Percentiles rank a stretch among this genome's conserved stretches.
Conservation (phyloP, 2,888 invertebrate species). For the Volucella inflata region DNA sequence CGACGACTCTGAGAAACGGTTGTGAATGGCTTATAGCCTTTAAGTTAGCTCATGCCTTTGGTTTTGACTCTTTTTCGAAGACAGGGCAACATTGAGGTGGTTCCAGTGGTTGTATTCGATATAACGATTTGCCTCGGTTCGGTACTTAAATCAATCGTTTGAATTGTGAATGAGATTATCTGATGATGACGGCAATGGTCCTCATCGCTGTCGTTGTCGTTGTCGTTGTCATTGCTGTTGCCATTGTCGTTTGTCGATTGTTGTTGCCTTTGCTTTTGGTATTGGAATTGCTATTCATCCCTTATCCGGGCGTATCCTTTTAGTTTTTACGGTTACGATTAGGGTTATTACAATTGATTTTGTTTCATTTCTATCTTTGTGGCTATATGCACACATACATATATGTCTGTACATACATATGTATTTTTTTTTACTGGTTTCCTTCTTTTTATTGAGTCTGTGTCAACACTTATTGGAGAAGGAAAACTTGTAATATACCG, state of each 20-base stretch:
- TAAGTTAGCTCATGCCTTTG: not conserved
- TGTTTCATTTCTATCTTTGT: conserved; percentile 65
- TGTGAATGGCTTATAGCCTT: not conserved
- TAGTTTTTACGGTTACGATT: conserved; percentile 74
- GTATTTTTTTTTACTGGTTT: conserved; percentile 3
- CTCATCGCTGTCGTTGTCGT: conserved; percentile 38
- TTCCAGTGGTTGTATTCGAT: conserved; percentile 50
- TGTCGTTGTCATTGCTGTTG: conserved; percentile 20
- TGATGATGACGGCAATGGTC: conserved; percentile 75
- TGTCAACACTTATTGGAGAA: conserved; percentile 69
- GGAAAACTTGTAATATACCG: conserved; percentile 58
- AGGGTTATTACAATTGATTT: conserved; percentile 75
- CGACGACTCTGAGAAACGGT: not conserved
- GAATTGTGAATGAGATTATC: conserved; percentile 75
- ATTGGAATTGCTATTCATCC: conserved; percentile 54
- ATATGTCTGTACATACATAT: not conserved
- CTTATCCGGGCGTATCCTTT: conserved; percentile 68
- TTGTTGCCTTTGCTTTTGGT: not conserved
- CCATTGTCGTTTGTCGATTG: not conserved
- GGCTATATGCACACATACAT: conserved; percentile 1
- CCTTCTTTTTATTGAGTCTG: conserved; percentile 47
- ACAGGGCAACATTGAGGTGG: not conserved
- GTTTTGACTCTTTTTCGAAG: not conserved
- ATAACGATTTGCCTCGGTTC: conserved; percentile 74
- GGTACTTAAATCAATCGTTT: conserved; percentile 76